Conservation (phyloP, 2,888 invertebrate species). For the Campoletis raptor region DNA sequence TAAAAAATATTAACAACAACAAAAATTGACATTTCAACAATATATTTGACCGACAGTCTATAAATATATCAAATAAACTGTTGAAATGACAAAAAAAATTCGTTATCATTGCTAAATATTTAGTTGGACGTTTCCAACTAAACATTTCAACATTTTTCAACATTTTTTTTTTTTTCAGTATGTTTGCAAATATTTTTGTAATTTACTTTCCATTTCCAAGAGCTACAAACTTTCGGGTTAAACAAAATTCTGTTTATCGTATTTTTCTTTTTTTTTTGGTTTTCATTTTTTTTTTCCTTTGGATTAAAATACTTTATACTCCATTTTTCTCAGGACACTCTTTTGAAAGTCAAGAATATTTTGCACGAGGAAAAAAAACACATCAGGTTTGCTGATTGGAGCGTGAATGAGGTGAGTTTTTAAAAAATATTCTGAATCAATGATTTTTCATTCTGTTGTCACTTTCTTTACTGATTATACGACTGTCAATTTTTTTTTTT, state of each 20-base stretch:
- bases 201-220: slow-evolving; percentile 78
- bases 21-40: no score
- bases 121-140: no score
- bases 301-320: not conserved
- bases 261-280: slow-evolving; percentile 30
- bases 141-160: no score
- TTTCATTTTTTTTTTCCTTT: slow-evolving; percentile 16
- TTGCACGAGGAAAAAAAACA: slow-evolving; percentile 96
- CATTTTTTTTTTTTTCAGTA: not conserved
- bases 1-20: no score
- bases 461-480: not conserved
- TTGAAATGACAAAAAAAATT: no score
- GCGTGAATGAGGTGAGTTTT: slow-evolving; percentile 92
- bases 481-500: not conserved
- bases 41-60: no score
- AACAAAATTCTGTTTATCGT: slow-evolving; percentile 58
- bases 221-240: slow-evolving; percentile 68
- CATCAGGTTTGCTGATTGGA: slow-evolving; percentile 97
- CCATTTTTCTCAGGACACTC: slow-evolving; percentile 89
- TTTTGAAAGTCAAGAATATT: slow-evolving; percentile 93
- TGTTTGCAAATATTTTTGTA: slow-evolving; percentile 68
- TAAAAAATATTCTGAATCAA: not conserved
- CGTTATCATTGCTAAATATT: no score
- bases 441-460: not conserved
- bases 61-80: no score